These are phyloP conservation scores for Lindbergichthys nudifrons DNA, from an alignment of 2,797 vertebrate species.

Conservation along the genomic window DNA sequence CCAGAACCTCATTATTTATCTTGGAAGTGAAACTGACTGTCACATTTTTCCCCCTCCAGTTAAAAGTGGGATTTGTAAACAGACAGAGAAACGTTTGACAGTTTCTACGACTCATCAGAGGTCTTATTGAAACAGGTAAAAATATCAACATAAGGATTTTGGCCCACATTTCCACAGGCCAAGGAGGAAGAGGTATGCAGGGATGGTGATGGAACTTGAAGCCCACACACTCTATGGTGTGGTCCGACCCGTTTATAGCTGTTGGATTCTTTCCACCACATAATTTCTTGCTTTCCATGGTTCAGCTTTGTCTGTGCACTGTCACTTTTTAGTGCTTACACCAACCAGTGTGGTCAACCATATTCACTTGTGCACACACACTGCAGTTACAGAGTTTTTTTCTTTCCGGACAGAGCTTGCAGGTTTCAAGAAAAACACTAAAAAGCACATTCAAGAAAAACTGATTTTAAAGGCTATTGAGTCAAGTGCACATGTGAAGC, in stretches of 20 bases:
- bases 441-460: slow-evolving; percentile 25
- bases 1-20: slow-evolving; percentile 71
- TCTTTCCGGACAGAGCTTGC: slow-evolving; percentile 31
- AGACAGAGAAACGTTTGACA: slow-evolving; percentile 65
- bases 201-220: slow-evolving; percentile 56
- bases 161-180: slow-evolving; percentile 46
- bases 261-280: slow-evolving; percentile 68
- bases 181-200: slow-evolving; percentile 56
- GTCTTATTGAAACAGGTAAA: slow-evolving; percentile 72
- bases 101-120: slow-evolving; percentile 62
- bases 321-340: slow-evolving; percentile 73
- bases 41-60: slow-evolving; percentile 47
- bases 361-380: slow-evolving; percentile 47
- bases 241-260: slow-evolving; percentile 73
- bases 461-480: slow-evolving; percentile 12
- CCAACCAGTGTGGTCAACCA: slow-evolving; percentile 55
- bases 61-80: slow-evolving; percentile 69
- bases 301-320: slow-evolving; percentile 63
- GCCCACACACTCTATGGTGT: slow-evolving; percentile 57
- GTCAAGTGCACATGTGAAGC: slow-evolving; percentile 26
- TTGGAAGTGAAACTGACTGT: slow-evolving; percentile 71
- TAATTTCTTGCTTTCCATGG: slow-evolving; percentile 65
- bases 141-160: slow-evolving; percentile 59
- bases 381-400: slow-evolving; percentile 34
- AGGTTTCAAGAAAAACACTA: slow-evolving; percentile 49